Evolutionary conservation across 2,888 invertebrate species (phyloP), one percentile per base, ranked within the genome.

Genomic region (Latheticus oryzae): DNA sequence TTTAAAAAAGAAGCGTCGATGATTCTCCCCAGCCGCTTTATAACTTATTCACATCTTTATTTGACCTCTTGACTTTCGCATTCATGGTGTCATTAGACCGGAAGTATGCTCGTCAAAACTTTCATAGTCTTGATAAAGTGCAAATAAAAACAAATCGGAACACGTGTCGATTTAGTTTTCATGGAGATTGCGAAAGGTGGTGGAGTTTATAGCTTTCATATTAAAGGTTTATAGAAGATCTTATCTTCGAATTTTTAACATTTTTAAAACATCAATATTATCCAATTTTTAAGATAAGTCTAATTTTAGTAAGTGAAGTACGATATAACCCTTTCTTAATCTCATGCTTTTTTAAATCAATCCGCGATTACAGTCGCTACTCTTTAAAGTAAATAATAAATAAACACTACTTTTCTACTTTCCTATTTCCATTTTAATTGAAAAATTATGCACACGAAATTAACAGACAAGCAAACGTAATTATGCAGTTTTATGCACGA

Each of bases 1-100:
- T n/a, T n/a, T n/a, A n/a, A n/a, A n/a, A n/a, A n/a, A n/a, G n/a
- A n/a, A n/a, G n/a, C n/a, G n/a, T n/a, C n/a, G n/a, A n/a, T n/a
- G n/a, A n/a, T n/a, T n/a, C n/a, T n/a, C n/a, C n/a, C n/a, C n/a
- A n/a, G n/a, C 57, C 57, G 57, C 57, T 52, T 57, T 51, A 57
- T 43, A 45, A 57, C 43, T 57, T 57, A 57, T 57, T 57, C 45
- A 52, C 45, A 45, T 17, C 28, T 57, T 51, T 51, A 56, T 56
- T 56, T 43, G 57, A 32, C 43, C 17, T 57, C 16, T 23, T 13
- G 15, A 37, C 35, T 54, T 28, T 19, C 24, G 16, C 38, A 30
- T 24, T 13, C 51, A 30, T 32, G 23, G 42, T 35, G 52, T 52
- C 43, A 42, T 51, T 40, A 51, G 40, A 50, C 8, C 12, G 24